Evolutionary conservation across 2,797 vertebrate species (phyloP), one percentile per base, ranked within the genome.

Genomic region (Lerista edwardsae): DNA sequence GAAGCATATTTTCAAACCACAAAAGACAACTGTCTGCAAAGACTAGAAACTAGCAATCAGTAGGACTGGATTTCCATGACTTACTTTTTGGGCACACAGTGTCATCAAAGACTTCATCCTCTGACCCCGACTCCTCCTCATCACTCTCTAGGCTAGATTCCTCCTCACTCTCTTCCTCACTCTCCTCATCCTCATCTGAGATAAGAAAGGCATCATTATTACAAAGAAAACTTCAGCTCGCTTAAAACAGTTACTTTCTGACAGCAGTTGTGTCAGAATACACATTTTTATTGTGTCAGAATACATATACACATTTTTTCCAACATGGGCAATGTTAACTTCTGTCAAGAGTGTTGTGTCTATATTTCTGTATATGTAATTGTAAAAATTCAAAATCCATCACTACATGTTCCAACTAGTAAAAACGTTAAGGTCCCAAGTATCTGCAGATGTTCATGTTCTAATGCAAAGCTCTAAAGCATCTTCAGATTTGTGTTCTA

Each of bases 31-130:
- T 87, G 21, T 23, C 57, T 73, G 55, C 69, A 80, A 85, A 90
- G 27, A 34, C 2, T 10, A 83, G 62, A 76, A 19, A 86, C 41
- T 31, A 12, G 79, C 75, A 80, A 29, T 61, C 59, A 61, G 21
- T 89, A 91, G 76, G 8, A 14, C 77, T 47, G 27, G 3, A 55
- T 55, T 55, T 55, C 14, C 21, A 23, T 86, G 61, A 95, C 95
- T 92, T 91, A 99, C 98, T 96, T 62, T 93, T 81, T 59, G 98
- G 98, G 86, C 98, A 98, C 83, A 97, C 85, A 0, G 91, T 95
- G 84, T 96, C 95, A 75, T 97, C 97, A 80, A 94, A 93, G 67
- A 88, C 90, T 39, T 94, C 95, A 9, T 94, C 95, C 62, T 97
- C 97, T 23, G 95, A 93, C 29, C 69, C 92, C 6, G 95, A 94